Conservation (phyloP, 53 echinoderm and acorn worm genomes). For the Holothuria scabra region DNA sequence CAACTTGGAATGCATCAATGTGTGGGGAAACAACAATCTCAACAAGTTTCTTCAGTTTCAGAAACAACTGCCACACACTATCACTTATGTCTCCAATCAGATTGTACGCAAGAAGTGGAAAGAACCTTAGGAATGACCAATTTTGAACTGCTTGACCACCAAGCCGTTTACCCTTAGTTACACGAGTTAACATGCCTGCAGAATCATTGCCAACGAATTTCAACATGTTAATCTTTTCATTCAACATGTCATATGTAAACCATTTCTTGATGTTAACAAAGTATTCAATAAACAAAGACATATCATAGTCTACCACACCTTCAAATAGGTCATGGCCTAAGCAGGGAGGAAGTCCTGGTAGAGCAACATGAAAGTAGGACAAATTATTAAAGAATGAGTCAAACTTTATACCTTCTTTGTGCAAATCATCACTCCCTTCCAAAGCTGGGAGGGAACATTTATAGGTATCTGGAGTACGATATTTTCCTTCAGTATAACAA, state of each 20-base stretch:
- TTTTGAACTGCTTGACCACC: slow-evolving; percentile 28
- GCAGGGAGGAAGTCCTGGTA: slow-evolving; percentile 54
- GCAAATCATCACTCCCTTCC: background rate
- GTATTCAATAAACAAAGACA: slow-evolving; percentile 47
- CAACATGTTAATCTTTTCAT: slow-evolving; percentile 45
- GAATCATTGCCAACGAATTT: slow-evolving; percentile 26
- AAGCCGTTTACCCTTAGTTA: slow-evolving; percentile 1
- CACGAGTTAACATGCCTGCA: slow-evolving; percentile 28
- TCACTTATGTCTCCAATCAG: background rate
- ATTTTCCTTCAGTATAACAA: background rate
- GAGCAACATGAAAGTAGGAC: slow-evolving; percentile 41
- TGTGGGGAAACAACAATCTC: slow-evolving; percentile 39
- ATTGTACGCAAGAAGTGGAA: background rate
- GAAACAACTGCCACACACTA: slow-evolving; percentile 24
- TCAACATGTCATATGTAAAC: slow-evolving; percentile 41
- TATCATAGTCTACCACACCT: slow-evolving; percentile 54
- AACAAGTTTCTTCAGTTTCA: slow-evolving; percentile 56
- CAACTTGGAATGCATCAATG: background rate
- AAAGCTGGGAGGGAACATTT: background rate
- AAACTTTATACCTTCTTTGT: background rate
- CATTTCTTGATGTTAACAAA: slow-evolving; percentile 46
- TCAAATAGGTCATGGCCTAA: slow-evolving; percentile 60
- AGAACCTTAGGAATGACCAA: background rate
- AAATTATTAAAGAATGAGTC: no score
- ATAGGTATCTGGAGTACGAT: background rate